Conservation (phyloP, 2,113 vertebrate species). For the Neolamprologus devosi region DNA sequence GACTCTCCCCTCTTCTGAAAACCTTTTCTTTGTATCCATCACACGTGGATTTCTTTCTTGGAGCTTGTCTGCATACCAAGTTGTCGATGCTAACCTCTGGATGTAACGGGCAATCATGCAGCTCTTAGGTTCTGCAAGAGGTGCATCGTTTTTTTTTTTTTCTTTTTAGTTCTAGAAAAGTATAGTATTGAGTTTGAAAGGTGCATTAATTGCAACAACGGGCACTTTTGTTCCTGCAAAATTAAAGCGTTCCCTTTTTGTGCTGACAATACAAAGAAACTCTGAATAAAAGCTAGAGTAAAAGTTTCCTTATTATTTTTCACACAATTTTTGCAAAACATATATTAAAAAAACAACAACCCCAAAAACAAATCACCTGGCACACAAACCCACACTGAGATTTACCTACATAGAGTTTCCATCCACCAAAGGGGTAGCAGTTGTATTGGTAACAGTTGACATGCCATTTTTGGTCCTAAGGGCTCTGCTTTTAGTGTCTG, state of each 20-base stretch:
- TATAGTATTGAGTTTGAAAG: neutral
- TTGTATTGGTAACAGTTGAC: conserved; percentile 33
- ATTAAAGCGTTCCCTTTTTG: neutral
- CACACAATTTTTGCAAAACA: conserved; percentile 6
- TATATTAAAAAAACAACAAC: conserved; percentile 1
- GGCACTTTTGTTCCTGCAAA: neutral
- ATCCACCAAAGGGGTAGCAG: conserved; percentile 2
- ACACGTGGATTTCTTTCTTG: conserved; percentile 33
- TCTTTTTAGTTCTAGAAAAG: neutral
- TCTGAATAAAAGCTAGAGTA: neutral
- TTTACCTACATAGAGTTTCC: conserved; percentile 1
- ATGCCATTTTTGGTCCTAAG: neutral
- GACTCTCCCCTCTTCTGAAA: conserved; percentile 11
- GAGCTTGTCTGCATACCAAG: conserved; percentile 28
- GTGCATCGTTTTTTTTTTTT: neutral
- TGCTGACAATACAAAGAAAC: neutral
- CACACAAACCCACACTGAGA: neutral
- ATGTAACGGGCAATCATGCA: neutral
- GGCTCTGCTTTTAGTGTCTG: conserved; percentile 7
- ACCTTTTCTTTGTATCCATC: conserved; percentile 28
- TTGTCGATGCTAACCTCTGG: neutral
- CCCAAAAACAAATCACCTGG: neutral
- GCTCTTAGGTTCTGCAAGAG: neutral
- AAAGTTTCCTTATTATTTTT: conserved; percentile 12
- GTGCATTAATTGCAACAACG: neutral